Percentiles rank a stretch among this genome's conserved stretches.
Conservation (phyloP, 1,140 invertebrate genomes). For the Drosophila sp. region DNA sequence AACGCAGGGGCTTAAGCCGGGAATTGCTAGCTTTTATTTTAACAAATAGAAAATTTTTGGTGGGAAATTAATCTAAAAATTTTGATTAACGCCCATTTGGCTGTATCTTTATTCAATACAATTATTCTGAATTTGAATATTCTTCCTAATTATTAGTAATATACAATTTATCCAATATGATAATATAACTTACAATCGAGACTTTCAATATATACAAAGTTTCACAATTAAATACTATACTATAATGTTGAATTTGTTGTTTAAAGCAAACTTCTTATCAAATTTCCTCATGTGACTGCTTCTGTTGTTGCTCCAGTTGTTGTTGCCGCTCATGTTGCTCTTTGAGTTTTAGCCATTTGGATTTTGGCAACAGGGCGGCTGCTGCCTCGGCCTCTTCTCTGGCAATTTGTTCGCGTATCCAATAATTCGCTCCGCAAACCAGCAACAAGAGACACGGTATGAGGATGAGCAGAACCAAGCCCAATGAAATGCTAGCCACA, state of each 20-base stretch:
- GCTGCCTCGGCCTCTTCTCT: slow-evolving; percentile 69
- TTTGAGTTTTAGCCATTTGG: slow-evolving; percentile 56
- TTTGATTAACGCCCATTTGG: too few relatives aligned
- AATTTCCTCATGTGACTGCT: slow-evolving; percentile 22
- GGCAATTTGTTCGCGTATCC: slow-evolving; percentile 75
- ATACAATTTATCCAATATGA: too few relatives aligned
- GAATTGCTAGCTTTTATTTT: too few relatives aligned
- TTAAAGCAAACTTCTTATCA: slow-evolving; percentile 33
- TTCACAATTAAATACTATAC: neutral
- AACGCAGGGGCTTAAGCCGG: too few relatives aligned
- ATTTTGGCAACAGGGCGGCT: slow-evolving; percentile 52
- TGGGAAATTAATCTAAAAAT: too few relatives aligned
- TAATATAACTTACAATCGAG: too few relatives aligned
- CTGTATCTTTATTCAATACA: too few relatives aligned
- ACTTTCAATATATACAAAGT: neutral
- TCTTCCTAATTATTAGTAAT: too few relatives aligned
- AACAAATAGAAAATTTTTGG: too few relatives aligned
- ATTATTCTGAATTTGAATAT: too few relatives aligned
- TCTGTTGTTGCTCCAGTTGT: neutral
- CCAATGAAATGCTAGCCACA: slow-evolving; percentile 89
- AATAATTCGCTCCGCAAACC: slow-evolving; percentile 85
- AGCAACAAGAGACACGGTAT: slow-evolving; percentile 89
- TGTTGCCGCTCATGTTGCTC: slow-evolving; percentile 15
- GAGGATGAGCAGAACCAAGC: slow-evolving; percentile 89
- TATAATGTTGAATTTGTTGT: neutral